Percentiles rank a stretch among this genome's conserved stretches.
Evolutionary conservation across 2,888 invertebrate genomes (phyloP).

Genomic region (Xanthorhoe spadicearia): DNA sequence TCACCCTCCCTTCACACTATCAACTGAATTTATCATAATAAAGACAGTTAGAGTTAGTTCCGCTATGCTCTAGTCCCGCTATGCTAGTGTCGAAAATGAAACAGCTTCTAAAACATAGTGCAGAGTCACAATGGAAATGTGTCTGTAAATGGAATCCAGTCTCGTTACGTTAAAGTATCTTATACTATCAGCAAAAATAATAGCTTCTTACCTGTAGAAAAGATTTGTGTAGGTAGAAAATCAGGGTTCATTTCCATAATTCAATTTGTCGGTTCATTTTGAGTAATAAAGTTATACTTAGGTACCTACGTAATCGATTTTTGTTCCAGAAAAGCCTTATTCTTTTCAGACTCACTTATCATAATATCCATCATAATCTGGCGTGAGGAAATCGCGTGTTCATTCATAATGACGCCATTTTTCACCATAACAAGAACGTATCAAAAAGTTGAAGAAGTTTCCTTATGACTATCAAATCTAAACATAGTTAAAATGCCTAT

Average conservation of each 20-base stretch:
- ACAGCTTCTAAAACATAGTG: no score
- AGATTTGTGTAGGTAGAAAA: not conserved
- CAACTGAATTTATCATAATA: no score
- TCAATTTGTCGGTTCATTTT: conserved; percentile 1
- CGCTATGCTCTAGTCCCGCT: no score
- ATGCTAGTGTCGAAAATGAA: no score
- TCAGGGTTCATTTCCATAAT: conserved; percentile 1
- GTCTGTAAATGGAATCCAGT: no score
- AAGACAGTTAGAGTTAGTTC: no score
- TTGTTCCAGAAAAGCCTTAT: not conserved
- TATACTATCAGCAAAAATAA: not conserved
- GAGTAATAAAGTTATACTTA: not conserved
- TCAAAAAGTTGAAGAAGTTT: conserved; percentile 15
- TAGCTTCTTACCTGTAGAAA: not conserved
- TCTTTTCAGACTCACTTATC: conserved; percentile 5
- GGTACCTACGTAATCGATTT: conserved; percentile 2
- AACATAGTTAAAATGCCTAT: not conserved
- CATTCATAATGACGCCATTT: conserved; percentile 14
- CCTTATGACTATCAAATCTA: conserved; percentile 6
- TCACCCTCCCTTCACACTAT: no score
- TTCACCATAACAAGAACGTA: conserved; percentile 9
- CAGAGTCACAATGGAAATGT: no score
- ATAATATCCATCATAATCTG: conserved; percentile 5
- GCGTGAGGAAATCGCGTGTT: conserved; percentile 12
- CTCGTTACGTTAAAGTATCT: no score